Evolutionary conservation across 2,888 invertebrate species (phyloP), one percentile per base, ranked within the genome.

Genomic region (Coenonympha glycerion): DNA sequence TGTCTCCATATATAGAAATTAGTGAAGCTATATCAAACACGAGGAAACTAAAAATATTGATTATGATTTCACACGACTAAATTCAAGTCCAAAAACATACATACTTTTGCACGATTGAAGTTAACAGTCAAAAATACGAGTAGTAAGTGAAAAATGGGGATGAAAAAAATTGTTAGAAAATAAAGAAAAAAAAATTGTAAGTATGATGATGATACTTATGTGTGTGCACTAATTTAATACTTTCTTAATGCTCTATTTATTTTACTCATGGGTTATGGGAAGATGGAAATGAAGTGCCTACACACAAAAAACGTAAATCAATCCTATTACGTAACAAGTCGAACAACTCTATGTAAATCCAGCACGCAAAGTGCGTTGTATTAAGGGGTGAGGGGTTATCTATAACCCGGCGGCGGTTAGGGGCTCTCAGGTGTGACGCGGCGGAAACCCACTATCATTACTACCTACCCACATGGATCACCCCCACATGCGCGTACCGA

Each of bases 371-470:
- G 65, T 71, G 73, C 73, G 73, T 73, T 71, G 79, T 71, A 78
- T 78, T 79, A 82, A 81, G 80, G 81, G 84, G 76, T 75, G 60
- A 62, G 62, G 64, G 65, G 64, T 57, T 64, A 81, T 79, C 81
- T 75, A 79, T 79, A 78, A 73, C 76, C 75, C 80, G 79, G 75
- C 76, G 87, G 76, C 87, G 87, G 87, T 88, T 88, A 82, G 67
- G 71, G 56, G 76, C 85, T 74, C 85, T 88, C 87, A 88, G 87
- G 87, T 88, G 87, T 88, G 87, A 87, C 87, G 87, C 73, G 75
- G 66, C 87, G 87, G 87, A 87, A 86, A 77, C 86, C 68, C 76
- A 70, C 86, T 79, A 82, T 86, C 87, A 87, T 87, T 87, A 87
- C 45, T 26, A 74, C 80, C 76, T 77, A 80, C 86, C 86, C 86